Percentiles rank a stretch among this genome's conserved stretches.
phyloP scores from a whole-genome alignment of 1,140 invertebrate genomes.

The Physella acuta region DNA sequence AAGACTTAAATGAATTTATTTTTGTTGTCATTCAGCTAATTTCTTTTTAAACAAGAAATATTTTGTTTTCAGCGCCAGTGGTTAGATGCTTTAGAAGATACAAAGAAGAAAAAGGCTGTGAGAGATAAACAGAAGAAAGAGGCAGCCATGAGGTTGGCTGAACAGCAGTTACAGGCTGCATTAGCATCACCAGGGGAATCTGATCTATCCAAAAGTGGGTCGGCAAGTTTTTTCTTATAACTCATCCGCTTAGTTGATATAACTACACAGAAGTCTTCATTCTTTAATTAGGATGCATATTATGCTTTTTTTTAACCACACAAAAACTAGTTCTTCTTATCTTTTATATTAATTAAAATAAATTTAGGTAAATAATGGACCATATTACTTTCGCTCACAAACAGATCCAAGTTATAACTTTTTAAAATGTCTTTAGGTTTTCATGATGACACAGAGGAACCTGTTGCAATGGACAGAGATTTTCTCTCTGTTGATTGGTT shows the following conservation, averaged over 20 bases:
- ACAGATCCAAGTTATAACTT: too few species aligned
- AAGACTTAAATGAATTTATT: too few species aligned
- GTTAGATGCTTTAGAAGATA: conserved; percentile 89
- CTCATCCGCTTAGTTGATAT: background rate
- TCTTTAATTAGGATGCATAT: too few species aligned
- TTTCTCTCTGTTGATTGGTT: conserved; percentile 78
- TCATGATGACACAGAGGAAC: conserved; percentile 31
- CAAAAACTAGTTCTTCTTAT: too few species aligned
- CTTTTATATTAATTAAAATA: too few species aligned
- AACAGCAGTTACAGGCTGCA: conserved; percentile 34
- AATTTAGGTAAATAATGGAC: too few species aligned
- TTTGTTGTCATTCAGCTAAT: too few species aligned
- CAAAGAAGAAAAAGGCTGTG: conserved; percentile 73
- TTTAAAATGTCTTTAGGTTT: too few species aligned
- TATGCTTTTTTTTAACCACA: too few species aligned
- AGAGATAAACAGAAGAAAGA: conserved; percentile 65
- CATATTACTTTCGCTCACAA: too few species aligned
- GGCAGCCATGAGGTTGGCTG: conserved; percentile 36
- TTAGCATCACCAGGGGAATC: conserved; percentile 27
- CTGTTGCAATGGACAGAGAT: conserved; percentile 45
- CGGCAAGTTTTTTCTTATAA: background rate
- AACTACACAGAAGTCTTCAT: background rate
- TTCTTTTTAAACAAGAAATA: too few species aligned
- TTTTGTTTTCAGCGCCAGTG: conserved; percentile 77
- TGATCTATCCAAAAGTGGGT: conserved; percentile 26